Evolutionary conservation across 2,797 vertebrate genomes (phyloP).

Genomic region (Poeciliopsis gracilis): DNA sequence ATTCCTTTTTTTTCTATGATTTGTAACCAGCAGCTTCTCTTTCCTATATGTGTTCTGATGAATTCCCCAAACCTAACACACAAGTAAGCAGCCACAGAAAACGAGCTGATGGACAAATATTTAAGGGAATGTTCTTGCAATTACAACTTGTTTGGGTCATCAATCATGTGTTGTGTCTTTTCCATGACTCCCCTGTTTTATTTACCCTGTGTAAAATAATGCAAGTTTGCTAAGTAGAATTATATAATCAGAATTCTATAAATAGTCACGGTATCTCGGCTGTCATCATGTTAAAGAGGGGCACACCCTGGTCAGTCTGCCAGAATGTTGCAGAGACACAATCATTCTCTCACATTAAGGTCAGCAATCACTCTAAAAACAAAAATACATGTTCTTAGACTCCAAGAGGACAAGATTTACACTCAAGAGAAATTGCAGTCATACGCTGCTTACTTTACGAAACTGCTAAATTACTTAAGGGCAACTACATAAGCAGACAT

Average conservation of each 20-base stretch:
- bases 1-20: not conserved
- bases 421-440: not conserved
- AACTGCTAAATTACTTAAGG: not conserved
- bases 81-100: not conserved
- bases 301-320: not conserved
- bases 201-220: not conserved
- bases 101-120: not conserved
- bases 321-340: not conserved
- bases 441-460: no score
- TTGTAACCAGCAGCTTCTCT: not conserved
- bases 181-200: not conserved
- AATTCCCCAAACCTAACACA: not conserved
- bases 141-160: not conserved
- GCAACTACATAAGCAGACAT: not conserved
- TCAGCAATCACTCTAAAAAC: constrained; percentile 1
- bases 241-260: not conserved
- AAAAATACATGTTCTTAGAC: not conserved
- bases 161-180: not conserved
- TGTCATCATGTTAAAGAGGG: not conserved
- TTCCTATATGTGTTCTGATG: not conserved
- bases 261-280: not conserved
- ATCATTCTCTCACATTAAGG: not conserved
- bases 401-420: not conserved
- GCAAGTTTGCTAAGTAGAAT: not conserved
- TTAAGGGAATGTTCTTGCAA: not conserved